Conservation (phyloP, 2,797 vertebrate genomes). For the Pipistrellus nathusii region DNA sequence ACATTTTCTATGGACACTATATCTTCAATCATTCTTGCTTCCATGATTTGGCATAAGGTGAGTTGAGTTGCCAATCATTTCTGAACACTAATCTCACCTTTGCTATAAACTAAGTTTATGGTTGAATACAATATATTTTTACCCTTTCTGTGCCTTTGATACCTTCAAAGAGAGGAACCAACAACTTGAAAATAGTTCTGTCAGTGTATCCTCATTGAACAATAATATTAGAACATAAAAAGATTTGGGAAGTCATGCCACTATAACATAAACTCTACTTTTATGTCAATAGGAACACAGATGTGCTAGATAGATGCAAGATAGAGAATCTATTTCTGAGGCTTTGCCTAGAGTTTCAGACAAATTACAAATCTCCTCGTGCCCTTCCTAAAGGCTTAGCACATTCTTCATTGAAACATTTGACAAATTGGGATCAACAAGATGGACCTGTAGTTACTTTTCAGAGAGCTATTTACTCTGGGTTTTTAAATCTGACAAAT, state of each 20-base stretch:
- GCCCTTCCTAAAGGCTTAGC: conserved; percentile 52
- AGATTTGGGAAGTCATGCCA: conserved; percentile 28
- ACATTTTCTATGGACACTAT: neutral
- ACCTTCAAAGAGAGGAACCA: neutral
- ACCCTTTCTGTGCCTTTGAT: neutral
- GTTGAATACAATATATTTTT: conserved; percentile 22
- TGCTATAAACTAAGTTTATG: neutral
- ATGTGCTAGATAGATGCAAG: conserved; percentile 40
- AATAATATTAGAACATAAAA: neutral
- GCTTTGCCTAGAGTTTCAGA: neutral
- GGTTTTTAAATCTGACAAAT: conserved; percentile 69
- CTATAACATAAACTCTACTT: conserved; percentile 50
- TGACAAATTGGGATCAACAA: conserved; percentile 72
- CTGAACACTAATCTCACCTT: neutral
- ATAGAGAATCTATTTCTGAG: conserved; percentile 34
- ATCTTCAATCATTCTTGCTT: neutral
- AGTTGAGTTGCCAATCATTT: neutral
- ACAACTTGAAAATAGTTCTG: conserved; percentile 2
- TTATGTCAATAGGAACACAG: neutral
- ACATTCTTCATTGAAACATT: conserved; percentile 42
- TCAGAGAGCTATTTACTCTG: conserved; percentile 67
- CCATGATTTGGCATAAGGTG: neutral
- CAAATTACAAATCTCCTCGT: conserved; percentile 46
- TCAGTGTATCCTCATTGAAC: neutral
- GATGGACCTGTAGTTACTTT: conserved; percentile 64